Conservation (phyloP, 1,140 invertebrate species). For the Bicyclus anynana region DNA sequence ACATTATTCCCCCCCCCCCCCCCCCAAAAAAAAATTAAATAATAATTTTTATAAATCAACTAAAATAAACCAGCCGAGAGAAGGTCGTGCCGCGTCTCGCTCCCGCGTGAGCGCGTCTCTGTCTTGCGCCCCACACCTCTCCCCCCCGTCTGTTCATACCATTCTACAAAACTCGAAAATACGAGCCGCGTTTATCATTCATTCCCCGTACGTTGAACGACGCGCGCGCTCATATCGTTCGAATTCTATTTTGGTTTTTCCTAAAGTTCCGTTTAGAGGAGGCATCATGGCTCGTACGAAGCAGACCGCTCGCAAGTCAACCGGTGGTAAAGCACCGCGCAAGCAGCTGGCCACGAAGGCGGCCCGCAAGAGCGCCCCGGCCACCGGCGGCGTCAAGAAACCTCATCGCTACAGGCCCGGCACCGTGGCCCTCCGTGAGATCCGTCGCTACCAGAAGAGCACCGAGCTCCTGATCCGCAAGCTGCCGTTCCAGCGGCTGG, state of each 20-base stretch:
- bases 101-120: too few relatives aligned
- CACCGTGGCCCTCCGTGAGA: background rate
- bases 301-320: background rate
- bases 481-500: conserved; percentile 46
- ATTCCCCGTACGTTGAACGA: background rate
- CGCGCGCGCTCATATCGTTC: background rate
- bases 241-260: background rate
- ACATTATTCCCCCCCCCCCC: too few relatives aligned
- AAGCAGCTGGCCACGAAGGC: conserved; percentile 68
- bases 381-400: conserved; percentile 78
- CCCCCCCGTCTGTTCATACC: too few relatives aligned
- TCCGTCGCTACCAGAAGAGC: background rate
- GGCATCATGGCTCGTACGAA: background rate
- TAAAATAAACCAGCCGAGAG: too few relatives aligned
- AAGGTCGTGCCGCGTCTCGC: too few relatives aligned
- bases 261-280: background rate
- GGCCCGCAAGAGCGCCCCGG: conserved; percentile 74
- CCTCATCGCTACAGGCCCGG: conserved; percentile 77
- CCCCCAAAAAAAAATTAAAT: too few relatives aligned
- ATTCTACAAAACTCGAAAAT: too few relatives aligned
- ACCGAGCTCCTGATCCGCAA: conserved; percentile 75
- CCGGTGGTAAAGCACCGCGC: conserved; percentile 21
- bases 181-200: too few relatives aligned
- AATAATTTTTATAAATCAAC: too few relatives aligned
- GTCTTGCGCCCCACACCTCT: too few relatives aligned